Conservation (phyloP, 1,140 invertebrate species). For the Littorina saxatilis region DNA sequence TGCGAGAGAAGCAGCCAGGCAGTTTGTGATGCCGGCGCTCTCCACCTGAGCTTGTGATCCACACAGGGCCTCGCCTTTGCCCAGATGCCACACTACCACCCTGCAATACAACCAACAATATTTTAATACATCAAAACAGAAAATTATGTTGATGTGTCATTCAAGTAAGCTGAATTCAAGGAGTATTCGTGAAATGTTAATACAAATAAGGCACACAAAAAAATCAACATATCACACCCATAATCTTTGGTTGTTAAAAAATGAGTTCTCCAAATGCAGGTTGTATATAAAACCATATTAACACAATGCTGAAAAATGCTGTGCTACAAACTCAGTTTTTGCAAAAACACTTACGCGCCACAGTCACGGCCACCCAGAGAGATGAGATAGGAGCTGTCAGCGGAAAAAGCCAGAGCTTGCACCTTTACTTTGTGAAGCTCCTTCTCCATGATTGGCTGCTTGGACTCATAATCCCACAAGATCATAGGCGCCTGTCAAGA, state of each 20-base stretch:
- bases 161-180: no score
- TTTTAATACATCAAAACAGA: no score
- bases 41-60: constrained; percentile 75
- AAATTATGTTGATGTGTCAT: no score
- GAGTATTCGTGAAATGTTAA: neutral
- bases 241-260: no score
- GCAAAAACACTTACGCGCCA: constrained; percentile 84
- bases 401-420: constrained; percentile 88
- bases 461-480: constrained; percentile 88
- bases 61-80: constrained; percentile 73
- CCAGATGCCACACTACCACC: constrained; percentile 76
- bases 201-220: neutral
- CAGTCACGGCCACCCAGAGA: constrained; percentile 93
- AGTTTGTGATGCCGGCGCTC: constrained; percentile 74
- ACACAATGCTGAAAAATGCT: no score
- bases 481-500: constrained; percentile 88
- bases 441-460: constrained; percentile 81
- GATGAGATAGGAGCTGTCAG: constrained; percentile 86
- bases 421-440: constrained; percentile 91
- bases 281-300: no score
- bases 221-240: no score
- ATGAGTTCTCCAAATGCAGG: no score
- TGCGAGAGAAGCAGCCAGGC: constrained; percentile 69
- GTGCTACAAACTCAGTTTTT: no score
- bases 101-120: constrained; percentile 55